Evolutionary conservation across 2,113 vertebrate species (phyloP).

Genomic region (Phalacrocorax carbo): DNA sequence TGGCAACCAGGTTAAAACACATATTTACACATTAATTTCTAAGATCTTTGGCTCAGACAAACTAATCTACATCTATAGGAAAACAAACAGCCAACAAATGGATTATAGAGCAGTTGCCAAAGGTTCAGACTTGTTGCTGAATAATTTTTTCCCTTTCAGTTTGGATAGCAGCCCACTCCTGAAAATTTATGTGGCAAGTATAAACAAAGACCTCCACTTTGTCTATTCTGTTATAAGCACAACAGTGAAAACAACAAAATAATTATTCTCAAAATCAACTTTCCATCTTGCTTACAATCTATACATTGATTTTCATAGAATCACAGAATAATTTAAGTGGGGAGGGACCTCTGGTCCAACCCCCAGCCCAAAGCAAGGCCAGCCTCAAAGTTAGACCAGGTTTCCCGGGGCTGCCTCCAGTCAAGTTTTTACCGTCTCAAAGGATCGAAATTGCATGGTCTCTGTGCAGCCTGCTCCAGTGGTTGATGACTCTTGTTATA

Average conservation of each 20-base stretch:
- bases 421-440: not conserved
- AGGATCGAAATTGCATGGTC: not conserved
- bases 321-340: not conserved
- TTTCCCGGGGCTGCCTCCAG: not conserved
- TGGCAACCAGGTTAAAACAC: conserved; percentile 36
- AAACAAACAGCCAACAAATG: conserved; percentile 55
- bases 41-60: conserved; percentile 39
- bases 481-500: not conserved
- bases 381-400: not conserved
- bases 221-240: not conserved
- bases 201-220: not conserved
- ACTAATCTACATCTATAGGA: conserved; percentile 39
- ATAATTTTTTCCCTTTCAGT: conserved; percentile 23
- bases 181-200: not conserved
- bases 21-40: conserved; percentile 46
- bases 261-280: not conserved
- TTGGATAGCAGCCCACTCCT: not conserved
- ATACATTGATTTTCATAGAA: not conserved
- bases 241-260: not conserved
- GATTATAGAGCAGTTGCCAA: conserved; percentile 46
- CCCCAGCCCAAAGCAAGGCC: not conserved
- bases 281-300: not conserved
- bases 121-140: conserved; percentile 6
- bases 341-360: not conserved
- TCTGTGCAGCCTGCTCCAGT: not conserved